Conservation (phyloP, 1,140 invertebrate genomes). For the Luehdorfia chinensis region DNA sequence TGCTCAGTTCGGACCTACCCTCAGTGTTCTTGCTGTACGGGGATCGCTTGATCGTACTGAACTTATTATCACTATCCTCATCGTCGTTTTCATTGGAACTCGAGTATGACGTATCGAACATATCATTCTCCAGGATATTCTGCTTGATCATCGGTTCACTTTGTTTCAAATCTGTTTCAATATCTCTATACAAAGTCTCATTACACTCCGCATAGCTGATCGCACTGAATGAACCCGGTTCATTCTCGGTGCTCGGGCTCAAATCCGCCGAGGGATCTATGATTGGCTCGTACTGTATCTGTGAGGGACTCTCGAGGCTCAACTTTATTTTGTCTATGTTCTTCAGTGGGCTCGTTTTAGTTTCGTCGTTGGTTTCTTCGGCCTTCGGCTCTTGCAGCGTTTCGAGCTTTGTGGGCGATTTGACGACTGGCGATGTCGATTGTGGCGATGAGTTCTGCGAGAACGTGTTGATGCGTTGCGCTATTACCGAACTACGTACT, state of each 20-base stretch:
- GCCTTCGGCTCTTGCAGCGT: not conserved
- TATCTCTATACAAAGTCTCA: constrained; percentile 40
- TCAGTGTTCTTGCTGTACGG: constrained; percentile 79
- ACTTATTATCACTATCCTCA: constrained; percentile 81
- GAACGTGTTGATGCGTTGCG: constrained; percentile 77
- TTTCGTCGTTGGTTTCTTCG: constrained; percentile 33
- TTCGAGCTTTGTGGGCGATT: constrained; percentile 25
- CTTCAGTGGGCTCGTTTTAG: constrained; percentile 67
- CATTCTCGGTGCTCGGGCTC: constrained; percentile 63
- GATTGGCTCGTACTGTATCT: constrained; percentile 73
- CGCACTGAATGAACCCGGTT: constrained; percentile 54
- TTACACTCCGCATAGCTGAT: constrained; percentile 48
- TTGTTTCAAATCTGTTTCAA: constrained; percentile 47
- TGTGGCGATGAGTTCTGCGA: constrained; percentile 40
- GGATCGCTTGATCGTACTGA: constrained; percentile 83
- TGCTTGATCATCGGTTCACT: constrained; percentile 75
- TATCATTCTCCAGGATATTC: constrained; percentile 75
- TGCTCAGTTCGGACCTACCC: constrained; percentile 49
- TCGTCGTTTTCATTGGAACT: constrained; percentile 78
- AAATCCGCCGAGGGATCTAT: constrained; percentile 60
- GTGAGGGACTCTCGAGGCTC: constrained; percentile 69
- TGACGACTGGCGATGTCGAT: constrained; percentile 39
- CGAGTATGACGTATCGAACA: constrained; percentile 72
- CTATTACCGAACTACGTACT: constrained; percentile 79
- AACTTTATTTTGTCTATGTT: constrained; percentile 75